phyloP scores from a whole-genome alignment of 2,797 vertebrate species.

The Cuculus canorus region DNA sequence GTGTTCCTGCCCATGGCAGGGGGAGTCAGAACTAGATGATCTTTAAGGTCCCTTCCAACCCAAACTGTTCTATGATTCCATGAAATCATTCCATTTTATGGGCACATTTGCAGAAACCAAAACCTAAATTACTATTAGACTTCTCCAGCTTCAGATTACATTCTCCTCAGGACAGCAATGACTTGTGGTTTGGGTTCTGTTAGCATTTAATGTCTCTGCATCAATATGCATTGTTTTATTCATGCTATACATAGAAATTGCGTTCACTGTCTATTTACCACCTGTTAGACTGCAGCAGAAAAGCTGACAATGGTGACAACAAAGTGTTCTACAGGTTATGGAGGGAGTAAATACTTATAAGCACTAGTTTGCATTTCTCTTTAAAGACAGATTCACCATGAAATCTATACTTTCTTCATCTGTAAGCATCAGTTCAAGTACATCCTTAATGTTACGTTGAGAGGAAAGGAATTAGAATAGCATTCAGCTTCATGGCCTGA shows the following conservation, averaged over 20 bases:
- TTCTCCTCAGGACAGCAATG: neutral
- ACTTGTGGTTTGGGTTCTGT: neutral
- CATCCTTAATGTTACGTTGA: neutral
- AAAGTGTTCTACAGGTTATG: neutral
- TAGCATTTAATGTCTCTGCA: neutral
- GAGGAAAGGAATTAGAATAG: neutral
- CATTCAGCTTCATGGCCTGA: neutral
- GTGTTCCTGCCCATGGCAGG: no score
- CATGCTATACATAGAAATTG: neutral
- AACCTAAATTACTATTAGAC: neutral
- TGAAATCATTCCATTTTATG: neutral
- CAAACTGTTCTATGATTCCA: no score
- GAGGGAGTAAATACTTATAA: neutral
- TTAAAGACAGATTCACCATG: neutral
- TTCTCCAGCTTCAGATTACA: neutral
- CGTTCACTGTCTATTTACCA: neutral
- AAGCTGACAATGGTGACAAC: neutral
- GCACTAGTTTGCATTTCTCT: neutral
- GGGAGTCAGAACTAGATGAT: no score
- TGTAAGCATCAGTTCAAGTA: neutral
- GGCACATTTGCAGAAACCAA: neutral
- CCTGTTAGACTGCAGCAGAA: neutral
- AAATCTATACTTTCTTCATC: neutral
- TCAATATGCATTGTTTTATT: neutral
- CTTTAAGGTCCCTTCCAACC: no score